phyloP scores from a whole-genome alignment of 1,140 invertebrate species.

The Drosophila murphyi region DNA sequence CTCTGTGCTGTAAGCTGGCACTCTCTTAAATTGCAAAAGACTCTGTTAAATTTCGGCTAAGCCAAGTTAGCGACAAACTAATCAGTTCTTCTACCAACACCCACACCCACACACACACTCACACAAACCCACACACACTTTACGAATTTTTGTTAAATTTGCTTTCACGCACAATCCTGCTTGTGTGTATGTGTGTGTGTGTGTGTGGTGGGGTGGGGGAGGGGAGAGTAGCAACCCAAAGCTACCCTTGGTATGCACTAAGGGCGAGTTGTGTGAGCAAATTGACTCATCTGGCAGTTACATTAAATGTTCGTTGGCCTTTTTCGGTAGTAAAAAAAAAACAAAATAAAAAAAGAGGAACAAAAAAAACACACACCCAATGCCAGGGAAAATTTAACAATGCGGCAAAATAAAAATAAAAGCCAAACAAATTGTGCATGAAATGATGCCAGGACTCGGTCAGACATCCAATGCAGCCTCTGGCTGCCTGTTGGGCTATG shows the following conservation, averaged over 20 bases:
- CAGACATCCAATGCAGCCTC: slow-evolving; percentile 18
- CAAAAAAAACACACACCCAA: slow-evolving; percentile 26
- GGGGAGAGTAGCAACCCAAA: slow-evolving; percentile 23
- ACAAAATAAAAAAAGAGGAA: background rate
- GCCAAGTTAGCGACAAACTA: background rate
- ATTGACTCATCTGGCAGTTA: slow-evolving; percentile 63
- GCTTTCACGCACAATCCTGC: background rate
- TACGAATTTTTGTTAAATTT: too few species aligned
- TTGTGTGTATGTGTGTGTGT: background rate
- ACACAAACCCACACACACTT: background rate
- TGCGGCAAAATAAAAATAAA: slow-evolving; percentile 80
- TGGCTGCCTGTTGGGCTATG: background rate
- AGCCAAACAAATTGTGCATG: slow-evolving; percentile 79
- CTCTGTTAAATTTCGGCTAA: slow-evolving; percentile 7
- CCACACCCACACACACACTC: background rate
- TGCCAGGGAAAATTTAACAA: slow-evolving; percentile 64
- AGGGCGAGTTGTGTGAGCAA: slow-evolving; percentile 26
- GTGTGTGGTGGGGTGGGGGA: too few species aligned
- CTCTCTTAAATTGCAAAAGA: background rate
- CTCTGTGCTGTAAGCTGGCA: background rate
- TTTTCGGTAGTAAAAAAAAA: slow-evolving; percentile 29
- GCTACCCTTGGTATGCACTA: slow-evolving; percentile 19
- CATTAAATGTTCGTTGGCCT: slow-evolving; percentile 54
- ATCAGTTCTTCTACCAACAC: background rate
- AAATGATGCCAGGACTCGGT: slow-evolving; percentile 49